Conservation (phyloP, 1,140 invertebrate genomes). For the Drosophila nebulosa region DNA sequence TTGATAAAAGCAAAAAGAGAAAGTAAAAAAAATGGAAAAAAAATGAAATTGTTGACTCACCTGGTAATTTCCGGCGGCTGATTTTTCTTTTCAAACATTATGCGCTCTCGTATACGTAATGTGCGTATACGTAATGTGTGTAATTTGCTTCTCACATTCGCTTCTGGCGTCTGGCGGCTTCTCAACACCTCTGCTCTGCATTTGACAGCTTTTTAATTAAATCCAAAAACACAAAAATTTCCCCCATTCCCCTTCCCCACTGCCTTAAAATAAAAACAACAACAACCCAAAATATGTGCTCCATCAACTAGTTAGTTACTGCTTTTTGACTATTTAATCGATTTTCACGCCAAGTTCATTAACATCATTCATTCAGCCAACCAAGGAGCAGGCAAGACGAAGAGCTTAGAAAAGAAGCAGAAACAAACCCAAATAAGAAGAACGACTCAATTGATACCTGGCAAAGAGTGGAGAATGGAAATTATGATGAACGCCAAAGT, state of each 20-base stretch:
- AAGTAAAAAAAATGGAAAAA: constrained; percentile 24
- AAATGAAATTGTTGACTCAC: constrained; percentile 64
- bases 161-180: constrained; percentile 9
- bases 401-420: neutral
- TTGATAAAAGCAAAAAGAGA: constrained; percentile 40
- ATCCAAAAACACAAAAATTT: constrained; percentile 41
- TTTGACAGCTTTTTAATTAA: constrained; percentile 74
- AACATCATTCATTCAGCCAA: constrained; percentile 47
- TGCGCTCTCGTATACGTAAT: constrained; percentile 55
- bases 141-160: constrained; percentile 29
- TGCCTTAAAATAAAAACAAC: neutral
- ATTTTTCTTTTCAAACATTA: constrained; percentile 34
- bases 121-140: constrained; percentile 64
- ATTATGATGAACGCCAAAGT: neutral
- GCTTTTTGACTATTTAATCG: constrained; percentile 33
- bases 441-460: neutral
- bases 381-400: neutral
- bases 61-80: constrained; percentile 68
- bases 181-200: constrained; percentile 24
- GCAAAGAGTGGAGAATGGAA: neutral
- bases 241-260: neutral
- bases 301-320: constrained; percentile 40
- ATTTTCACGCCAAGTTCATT: constrained; percentile 52
- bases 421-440: neutral
- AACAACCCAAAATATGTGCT: neutral